Base-by-base conservation (phyloP, 1,140 invertebrate genomes). In the Epicauta chinensis region DNA sequence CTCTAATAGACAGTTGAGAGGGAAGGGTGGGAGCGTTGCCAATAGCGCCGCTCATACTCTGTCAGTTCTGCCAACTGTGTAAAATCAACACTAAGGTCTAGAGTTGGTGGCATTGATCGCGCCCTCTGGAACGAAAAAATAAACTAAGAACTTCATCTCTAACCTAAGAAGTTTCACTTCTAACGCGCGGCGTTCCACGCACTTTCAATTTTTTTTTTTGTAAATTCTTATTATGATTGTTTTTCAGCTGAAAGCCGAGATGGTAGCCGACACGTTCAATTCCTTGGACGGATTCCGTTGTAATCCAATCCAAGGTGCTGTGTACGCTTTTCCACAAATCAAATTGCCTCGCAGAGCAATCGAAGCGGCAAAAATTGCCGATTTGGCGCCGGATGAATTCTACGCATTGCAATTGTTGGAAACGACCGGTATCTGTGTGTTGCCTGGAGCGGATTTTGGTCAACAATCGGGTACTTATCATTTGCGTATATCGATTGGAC, bases 341-440 rank as follows among this genome's bases (percentile, higher is more conserved):
- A 75, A 77, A 30, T 62, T 94, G 14, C 89, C 91, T 1, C 69
- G 76, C 41, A 90, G 87, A 67, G 91, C 89, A 0, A 78, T 93
- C 17, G 80, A 82, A 59, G 86, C 82, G 29, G 91, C 91, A 1
- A 82, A 87, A 68, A 77, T 78, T 23, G 77, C 73, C 38, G 80
- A 80, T 3, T 78, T 84, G 71, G 72, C 80, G 15, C 86, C 97
- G 5, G 96, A 98, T 70, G 86, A 84, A 0, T 96, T 93, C 70
- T 99, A 98, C 71, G 94, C 93, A 29, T 96, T 93, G 74, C 80
- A 90, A 62, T 72, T 99, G n/a, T 77, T 99, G 1, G 97, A 99
- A 74, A 79, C 84, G 36, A 97, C 92, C 11, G 94, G 91, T 52
- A 85, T 87, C 68, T 87, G 84, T 64, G 84, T 95, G 38, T 91